A percentile compares a stretch with the other conserved stretches of the same genome.
These are phyloP conservation scores for Triplophysa siluroides DNA, from an alignment of 2,113 vertebrate genomes.

Conservation along the genomic window DNA sequence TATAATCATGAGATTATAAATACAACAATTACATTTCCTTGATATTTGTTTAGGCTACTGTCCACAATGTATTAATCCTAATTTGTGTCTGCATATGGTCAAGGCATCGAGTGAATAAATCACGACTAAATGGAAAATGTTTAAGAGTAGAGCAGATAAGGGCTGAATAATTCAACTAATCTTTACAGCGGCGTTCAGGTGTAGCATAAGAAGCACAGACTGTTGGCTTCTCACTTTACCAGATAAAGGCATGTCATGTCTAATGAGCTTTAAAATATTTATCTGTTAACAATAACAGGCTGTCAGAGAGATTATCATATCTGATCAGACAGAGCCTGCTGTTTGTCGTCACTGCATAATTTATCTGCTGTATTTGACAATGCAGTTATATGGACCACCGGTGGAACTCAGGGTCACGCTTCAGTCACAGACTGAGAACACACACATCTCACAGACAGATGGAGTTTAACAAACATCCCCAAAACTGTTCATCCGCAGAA, in stretches of 20 bases:
- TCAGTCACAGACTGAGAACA: background rate
- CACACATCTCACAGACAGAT: background rate
- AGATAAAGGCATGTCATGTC: slow-evolving; percentile 63
- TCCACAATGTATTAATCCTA: background rate
- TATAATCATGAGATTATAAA: background rate
- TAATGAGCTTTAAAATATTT: slow-evolving; percentile 61
- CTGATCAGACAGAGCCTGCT: background rate
- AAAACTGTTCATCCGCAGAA: too few species aligned
- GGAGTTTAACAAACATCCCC: background rate
- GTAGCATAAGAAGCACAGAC: slow-evolving; percentile 47
- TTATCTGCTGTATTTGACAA: slow-evolving; percentile 20
- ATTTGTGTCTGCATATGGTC: background rate
- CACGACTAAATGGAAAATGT: slow-evolving; percentile 46
- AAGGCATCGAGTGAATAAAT: slow-evolving; percentile 6
- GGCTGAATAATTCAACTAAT: slow-evolving; percentile 74
- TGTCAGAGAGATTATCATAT: slow-evolving; percentile 13
- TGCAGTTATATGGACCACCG: slow-evolving; percentile 7
- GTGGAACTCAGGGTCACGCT: background rate
- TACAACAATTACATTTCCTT: background rate
- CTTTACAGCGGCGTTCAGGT: slow-evolving; percentile 46
- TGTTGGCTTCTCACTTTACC: slow-evolving; percentile 68
- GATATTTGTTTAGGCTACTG: background rate
- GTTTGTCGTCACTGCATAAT: slow-evolving; percentile 48
- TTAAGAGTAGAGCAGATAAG: slow-evolving; percentile 44
- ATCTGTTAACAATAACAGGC: slow-evolving; percentile 33